Evolutionary conservation across 2,113 vertebrate genomes (phyloP).

Genomic region (Trachemys scripta): DNA sequence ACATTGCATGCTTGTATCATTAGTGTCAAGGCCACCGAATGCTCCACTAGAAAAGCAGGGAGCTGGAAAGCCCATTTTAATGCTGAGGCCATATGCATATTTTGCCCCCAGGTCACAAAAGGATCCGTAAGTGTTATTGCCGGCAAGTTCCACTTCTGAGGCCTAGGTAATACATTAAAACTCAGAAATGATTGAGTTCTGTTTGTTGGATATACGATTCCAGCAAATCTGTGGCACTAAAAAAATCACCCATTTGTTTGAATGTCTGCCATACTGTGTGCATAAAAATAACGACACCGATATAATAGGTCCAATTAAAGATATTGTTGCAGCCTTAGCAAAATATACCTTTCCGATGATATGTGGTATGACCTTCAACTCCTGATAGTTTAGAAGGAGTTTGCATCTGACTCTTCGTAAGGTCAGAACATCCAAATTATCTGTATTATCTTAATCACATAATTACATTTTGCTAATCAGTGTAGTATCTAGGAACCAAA

Average conservation of each 20-base stretch:
- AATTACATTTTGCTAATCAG: slow-evolving; percentile 35
- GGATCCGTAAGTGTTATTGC: neutral
- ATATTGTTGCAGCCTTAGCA: slow-evolving; percentile 14
- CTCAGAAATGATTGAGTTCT: neutral
- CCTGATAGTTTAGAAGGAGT: neutral
- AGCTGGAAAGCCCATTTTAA: neutral
- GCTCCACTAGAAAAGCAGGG: neutral
- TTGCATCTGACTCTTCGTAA: slow-evolving; percentile 19
- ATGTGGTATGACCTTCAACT: neutral
- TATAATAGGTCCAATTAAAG: neutral
- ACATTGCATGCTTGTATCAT: neutral
- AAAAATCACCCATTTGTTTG: neutral
- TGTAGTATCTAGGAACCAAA: neutral
- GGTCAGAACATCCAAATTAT: slow-evolving; percentile 37
- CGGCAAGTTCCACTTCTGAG: neutral
- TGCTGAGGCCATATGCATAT: rapidly evolving
- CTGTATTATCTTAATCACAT: slow-evolving; percentile 29
- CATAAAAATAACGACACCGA: neutral
- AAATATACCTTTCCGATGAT: neutral
- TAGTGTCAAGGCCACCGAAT: neutral
- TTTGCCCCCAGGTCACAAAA: rapidly evolving
- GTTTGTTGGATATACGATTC: neutral
- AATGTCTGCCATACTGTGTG: neutral
- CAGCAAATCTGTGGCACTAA: neutral
- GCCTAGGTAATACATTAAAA: neutral